These are phyloP conservation scores for Potorous gilbertii DNA, from an alignment of 2,797 vertebrate species.

Conservation along the genomic window DNA sequence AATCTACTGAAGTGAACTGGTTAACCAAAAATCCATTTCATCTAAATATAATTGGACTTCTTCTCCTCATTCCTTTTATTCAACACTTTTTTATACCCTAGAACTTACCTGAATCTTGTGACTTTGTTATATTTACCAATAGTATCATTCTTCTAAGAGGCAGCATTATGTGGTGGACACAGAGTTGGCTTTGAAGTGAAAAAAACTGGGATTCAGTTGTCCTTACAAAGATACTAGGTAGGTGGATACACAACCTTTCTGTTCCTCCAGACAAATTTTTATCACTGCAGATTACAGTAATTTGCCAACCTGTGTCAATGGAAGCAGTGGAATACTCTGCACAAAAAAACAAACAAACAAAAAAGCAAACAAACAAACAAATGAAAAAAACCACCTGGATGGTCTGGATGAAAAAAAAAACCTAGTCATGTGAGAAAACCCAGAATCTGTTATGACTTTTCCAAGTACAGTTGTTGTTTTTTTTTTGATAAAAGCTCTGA, in stretches of 20 bases:
- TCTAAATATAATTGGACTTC: not conserved
- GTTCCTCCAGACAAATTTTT: not conserved
- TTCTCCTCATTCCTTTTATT: not conserved
- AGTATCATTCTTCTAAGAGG: not conserved
- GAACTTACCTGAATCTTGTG: not conserved
- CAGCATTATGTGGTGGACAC: not conserved
- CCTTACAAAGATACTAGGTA: not conserved
- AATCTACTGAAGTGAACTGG: not conserved
- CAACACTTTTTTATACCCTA: not conserved
- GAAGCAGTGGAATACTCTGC: not conserved
- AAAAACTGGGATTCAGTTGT: not conserved
- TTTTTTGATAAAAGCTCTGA: not conserved
- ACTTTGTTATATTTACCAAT: not conserved
- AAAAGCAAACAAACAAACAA: too few relatives aligned
- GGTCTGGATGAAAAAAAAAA: too few relatives aligned
- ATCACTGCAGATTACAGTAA: not conserved
- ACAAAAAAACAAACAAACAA: too few relatives aligned
- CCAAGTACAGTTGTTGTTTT: not conserved
- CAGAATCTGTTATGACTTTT: not conserved
- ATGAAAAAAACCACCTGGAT: too few relatives aligned
- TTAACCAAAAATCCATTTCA: not conserved
- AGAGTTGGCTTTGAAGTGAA: not conserved
- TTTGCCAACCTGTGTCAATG: not conserved
- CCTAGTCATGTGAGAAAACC: too few relatives aligned
- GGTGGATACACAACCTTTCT: not conserved